A percentile compares a stretch with the other conserved stretches of the same genome.
These are phyloP conservation scores for Drepanosiphum platanoidis DNA, from an alignment of 2,888 invertebrate species.

Conservation along the genomic window DNA sequence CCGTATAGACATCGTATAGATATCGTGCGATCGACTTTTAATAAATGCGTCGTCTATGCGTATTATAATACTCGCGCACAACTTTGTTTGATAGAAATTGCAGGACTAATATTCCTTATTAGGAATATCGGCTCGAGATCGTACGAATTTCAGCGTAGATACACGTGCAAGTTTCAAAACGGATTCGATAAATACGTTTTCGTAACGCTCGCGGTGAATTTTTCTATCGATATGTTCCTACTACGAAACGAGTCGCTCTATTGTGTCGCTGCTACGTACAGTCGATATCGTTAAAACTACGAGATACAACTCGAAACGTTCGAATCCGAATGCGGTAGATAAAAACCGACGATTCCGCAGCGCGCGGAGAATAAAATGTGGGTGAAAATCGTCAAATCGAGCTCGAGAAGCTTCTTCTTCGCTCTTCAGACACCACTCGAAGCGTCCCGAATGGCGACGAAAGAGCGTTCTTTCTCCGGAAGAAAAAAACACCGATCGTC, in stretches of 20 bases:
- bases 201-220: not conserved
- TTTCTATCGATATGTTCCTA: not conserved
- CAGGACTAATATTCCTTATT: not conserved
- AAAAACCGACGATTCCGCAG: too few relatives aligned
- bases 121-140: not conserved
- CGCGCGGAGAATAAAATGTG: too few relatives aligned
- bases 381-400: too few relatives aligned
- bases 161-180: not conserved
- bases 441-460: too few relatives aligned
- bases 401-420: too few relatives aligned
- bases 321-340: too few relatives aligned
- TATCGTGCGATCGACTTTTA: slow-evolving; percentile 6
- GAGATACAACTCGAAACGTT: too few relatives aligned
- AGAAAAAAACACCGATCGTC: too few relatives aligned
- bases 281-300: too few relatives aligned
- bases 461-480: too few relatives aligned
- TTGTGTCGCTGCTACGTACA: too few relatives aligned
- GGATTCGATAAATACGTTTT: not conserved
- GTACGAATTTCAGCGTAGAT: not conserved
- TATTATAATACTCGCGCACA: not conserved
- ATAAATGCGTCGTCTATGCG: slow-evolving; percentile 17
- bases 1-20: not conserved
- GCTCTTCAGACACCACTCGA: too few relatives aligned
- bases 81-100: not conserved
- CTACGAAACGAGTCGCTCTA: not conserved